Conservation (phyloP, 2,797 vertebrate species). For the Muraenolepis orangiensis region DNA sequence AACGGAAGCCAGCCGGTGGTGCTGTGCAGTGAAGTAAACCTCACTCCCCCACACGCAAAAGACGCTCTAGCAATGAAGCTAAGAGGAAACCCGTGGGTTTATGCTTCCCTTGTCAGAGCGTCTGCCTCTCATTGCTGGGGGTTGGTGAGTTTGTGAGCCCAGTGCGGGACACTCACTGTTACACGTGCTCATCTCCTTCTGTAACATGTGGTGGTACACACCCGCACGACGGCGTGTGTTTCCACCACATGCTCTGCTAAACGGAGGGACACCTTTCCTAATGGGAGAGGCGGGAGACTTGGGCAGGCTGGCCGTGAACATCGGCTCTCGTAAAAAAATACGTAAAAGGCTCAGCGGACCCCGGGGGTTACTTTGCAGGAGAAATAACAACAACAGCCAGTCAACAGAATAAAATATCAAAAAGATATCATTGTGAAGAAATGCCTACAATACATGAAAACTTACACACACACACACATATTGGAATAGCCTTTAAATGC, state of each 20-base stretch:
- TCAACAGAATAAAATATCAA: conserved; percentile 42
- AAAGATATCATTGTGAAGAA: conserved; percentile 13
- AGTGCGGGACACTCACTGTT: too few relatives aligned
- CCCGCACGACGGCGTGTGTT: conserved; percentile 64
- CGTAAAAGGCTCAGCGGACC: conserved; percentile 58
- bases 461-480: background rate
- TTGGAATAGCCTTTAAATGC: conserved; percentile 45
- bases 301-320: conserved; percentile 61
- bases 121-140: too few relatives aligned
- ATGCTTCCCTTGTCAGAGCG: too few relatives aligned
- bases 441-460: conserved; percentile 46
- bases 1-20: too few relatives aligned
- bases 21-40: too few relatives aligned
- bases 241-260: conserved; percentile 63
- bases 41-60: too few relatives aligned
- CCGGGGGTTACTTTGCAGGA: conserved; percentile 36
- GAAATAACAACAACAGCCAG: conserved; percentile 21
- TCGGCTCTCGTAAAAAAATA: conserved; percentile 63
- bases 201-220: conserved; percentile 66
- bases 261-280: conserved; percentile 63
- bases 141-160: too few relatives aligned
- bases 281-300: conserved; percentile 58
- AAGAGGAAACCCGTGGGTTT: too few relatives aligned
- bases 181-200: conserved; percentile 69
- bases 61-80: too few relatives aligned